Base-by-base conservation (phyloP, 2,797 vertebrate species). In the Gambelia wislizenii region DNA sequence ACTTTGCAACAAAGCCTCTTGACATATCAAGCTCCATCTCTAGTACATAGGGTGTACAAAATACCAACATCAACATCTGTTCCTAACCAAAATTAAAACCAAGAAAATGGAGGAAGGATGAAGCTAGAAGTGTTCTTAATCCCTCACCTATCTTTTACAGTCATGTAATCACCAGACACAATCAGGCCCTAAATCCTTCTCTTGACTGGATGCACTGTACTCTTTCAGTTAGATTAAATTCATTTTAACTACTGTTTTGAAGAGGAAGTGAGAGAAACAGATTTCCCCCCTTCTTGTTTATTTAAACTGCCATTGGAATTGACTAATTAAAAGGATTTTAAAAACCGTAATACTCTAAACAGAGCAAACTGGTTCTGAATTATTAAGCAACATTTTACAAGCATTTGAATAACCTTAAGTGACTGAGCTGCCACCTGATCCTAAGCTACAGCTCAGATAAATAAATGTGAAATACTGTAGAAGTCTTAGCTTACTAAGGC, bases 351-450 rank as follows among this genome's bases (percentile, higher is more conserved):
- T 96, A 96, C 94, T 96, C 95, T 96, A 97, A 97, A 97, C 94
- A 96, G 94, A 97, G 94, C 97, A 97, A 97, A 97, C 97, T 94
- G 95, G 96, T 96, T 97, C 96, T 97, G 96, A 97, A 97, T 97
- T 97, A 97, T 97, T 97, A 97, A 97, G 96, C 96, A 97, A 97
- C 96, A 96, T 96, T 97, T 97, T 96, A 93, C 95, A 96, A 97
- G 96, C 95, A 96, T 96, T 84, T 96, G 96, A 96, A 97, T 96
- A 97, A 97, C 96, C 96, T 97, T 96, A 97, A 96, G 94, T 96
- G 96, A 97, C 96, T 97, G 94, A 96, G 93, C 95, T 96, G 96
- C 94, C 96, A 97, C 95, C 95, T 97, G 96, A 97, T 97, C 96
- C 96, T 97, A 96, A 97, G 96, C 95, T 96, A 93, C 92, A 93